Conservation (phyloP, 2,113 vertebrate genomes). For the Andinoacara biseriatus region DNA sequence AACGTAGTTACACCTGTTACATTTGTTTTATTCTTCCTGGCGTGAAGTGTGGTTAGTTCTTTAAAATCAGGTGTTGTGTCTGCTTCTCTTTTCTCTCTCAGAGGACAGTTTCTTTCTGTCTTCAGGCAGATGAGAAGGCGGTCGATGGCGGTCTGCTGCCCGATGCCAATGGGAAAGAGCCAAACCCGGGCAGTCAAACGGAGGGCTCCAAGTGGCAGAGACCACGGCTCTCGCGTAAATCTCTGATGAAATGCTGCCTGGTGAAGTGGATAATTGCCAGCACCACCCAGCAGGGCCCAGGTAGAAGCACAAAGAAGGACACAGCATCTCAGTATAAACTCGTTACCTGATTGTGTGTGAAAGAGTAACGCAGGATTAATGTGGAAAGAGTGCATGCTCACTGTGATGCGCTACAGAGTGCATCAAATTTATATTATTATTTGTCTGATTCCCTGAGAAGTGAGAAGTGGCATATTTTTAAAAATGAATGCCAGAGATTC, state of each 20-base stretch:
- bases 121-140: conserved; percentile 79
- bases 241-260: conserved; percentile 89
- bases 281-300: conserved; percentile 84
- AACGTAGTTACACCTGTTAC: not conserved
- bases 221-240: conserved; percentile 81
- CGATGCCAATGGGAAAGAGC: conserved; percentile 77
- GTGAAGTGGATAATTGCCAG: conserved; percentile 91
- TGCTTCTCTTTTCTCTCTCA: conserved; percentile 6
- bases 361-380: not conserved
- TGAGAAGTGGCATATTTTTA: not conserved
- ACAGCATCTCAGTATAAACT: not conserved
- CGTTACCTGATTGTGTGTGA: not conserved
- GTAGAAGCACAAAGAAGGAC: conserved; percentile 53
- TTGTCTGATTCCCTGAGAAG: not conserved
- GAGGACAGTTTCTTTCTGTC: conserved; percentile 9
- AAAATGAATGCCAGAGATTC: conserved; percentile 6
- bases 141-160: conserved; percentile 82
- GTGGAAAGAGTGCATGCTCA: not conserved
- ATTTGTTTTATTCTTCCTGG: conserved; percentile 2
- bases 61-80: not conserved
- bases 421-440: conserved; percentile 46
- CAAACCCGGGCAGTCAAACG: conserved; percentile 68
- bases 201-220: conserved; percentile 85
- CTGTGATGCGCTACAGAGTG: conserved; percentile 19
- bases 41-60: not conserved